phyloP scores from a whole-genome alignment of 2,888 invertebrate genomes.

The Colletes collaris region DNA sequence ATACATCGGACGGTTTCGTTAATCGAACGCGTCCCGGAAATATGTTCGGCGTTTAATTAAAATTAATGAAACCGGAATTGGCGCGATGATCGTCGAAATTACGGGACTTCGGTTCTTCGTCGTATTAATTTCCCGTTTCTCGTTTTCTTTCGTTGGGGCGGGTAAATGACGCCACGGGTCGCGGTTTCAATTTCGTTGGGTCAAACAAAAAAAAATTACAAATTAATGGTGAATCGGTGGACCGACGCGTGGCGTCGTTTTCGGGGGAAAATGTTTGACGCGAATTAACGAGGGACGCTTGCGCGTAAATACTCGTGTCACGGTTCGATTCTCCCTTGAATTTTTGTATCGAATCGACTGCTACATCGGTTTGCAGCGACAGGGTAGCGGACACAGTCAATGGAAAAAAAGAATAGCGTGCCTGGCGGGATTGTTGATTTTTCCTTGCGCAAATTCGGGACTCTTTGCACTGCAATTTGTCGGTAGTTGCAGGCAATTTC shows the following conservation, averaged over 20 bases:
- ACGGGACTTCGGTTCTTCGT: background rate
- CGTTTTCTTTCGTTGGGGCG: slow-evolving; percentile 12
- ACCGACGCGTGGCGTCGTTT: background rate
- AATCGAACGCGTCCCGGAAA: slow-evolving; percentile 28
- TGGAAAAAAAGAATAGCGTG: background rate
- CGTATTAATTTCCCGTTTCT: slow-evolving; percentile 24
- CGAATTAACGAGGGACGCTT: slow-evolving; percentile 10
- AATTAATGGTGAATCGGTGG: slow-evolving; percentile 9
- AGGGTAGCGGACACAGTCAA: background rate
- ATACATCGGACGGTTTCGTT: background rate
- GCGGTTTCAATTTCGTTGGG: slow-evolving; percentile 18
- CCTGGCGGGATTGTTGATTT: background rate
- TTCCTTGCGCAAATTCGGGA: background rate
- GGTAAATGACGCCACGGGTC: background rate
- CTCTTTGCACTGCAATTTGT: background rate
- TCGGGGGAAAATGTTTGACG: slow-evolving; percentile 1
- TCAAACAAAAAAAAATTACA: slow-evolving; percentile 13
- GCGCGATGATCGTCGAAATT: slow-evolving; percentile 22
- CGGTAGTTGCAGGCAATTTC: background rate
- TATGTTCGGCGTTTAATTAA: slow-evolving; percentile 45
- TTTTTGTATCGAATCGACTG: background rate
- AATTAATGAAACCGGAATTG: slow-evolving; percentile 38
- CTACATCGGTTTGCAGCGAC: background rate
- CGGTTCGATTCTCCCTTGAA: background rate
- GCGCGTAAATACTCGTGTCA: slow-evolving; percentile 6